Percentiles rank a stretch among this genome's conserved stretches.
phyloP scores from a whole-genome alignment of 1,140 invertebrate species.

The Calliphora vicina region DNA sequence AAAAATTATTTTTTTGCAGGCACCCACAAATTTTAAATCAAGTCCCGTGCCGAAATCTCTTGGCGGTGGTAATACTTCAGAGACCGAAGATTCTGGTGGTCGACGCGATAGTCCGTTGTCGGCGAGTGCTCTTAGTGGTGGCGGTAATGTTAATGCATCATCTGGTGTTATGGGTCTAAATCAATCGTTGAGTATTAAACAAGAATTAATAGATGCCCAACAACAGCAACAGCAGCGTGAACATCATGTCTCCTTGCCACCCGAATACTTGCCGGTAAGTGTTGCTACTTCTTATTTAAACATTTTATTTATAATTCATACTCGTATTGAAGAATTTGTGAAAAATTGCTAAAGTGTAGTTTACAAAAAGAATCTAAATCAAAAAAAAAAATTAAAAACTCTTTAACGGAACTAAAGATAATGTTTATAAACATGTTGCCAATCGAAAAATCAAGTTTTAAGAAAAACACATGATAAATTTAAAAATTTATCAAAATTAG shows the following conservation, averaged over 20 bases:
- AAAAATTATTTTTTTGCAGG: constrained; percentile 53
- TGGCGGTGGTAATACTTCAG: constrained; percentile 67
- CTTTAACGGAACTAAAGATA: background rate
- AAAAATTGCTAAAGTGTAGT: background rate
- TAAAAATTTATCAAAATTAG: no score
- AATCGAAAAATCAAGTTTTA: no score
- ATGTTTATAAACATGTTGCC: constrained; percentile 37
- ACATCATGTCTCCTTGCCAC: constrained; percentile 56
- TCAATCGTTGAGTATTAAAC: constrained; percentile 71
- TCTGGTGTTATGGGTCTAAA: constrained; percentile 59
- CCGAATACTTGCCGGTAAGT: constrained; percentile 65
- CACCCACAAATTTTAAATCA: constrained; percentile 70
- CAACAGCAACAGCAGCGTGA: constrained; percentile 60
- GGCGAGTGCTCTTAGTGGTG: constrained; percentile 50
- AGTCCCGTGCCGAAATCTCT: constrained; percentile 70
- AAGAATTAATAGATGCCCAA: constrained; percentile 66
- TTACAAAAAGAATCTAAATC: background rate
- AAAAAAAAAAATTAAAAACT: background rate
- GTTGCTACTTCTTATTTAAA: background rate
- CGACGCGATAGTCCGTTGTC: constrained; percentile 65
- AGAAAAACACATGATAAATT: no score
- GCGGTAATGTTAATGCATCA: constrained; percentile 38
- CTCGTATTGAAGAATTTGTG: background rate
- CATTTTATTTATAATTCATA: background rate
- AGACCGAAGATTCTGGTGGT: constrained; percentile 69